Base-by-base conservation (phyloP, 2,797 vertebrate species). In the Rhyacichthys aspro region DNA sequence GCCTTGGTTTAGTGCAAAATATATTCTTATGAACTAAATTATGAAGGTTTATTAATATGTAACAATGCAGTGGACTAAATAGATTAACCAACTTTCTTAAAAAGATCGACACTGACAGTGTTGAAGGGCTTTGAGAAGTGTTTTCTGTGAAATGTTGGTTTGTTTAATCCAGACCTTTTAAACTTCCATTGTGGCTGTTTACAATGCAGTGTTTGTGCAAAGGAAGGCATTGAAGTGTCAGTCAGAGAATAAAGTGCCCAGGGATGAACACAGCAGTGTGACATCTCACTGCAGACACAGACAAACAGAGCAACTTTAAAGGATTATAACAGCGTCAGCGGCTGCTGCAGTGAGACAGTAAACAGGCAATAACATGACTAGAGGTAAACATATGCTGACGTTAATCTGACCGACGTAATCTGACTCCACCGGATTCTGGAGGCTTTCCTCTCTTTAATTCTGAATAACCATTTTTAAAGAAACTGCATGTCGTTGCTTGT, bases 151-250 rank as follows among this genome's bases (percentile, higher is more conserved):
- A 28, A 28, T 5, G 23, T 28, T 28, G 23, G 23, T 28, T 28
- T 55, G 48, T 49, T 48, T 56, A 47, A 69, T 59, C 67, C 32
- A 52, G 8, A 50, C 28, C 54, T 62, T 50, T 38, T 70, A 28
- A 72, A 64, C 46, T 55, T 68, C 55, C 34, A 44, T 14, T 46
- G 70, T 60, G 23, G 34, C 32, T 74, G 57, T 80, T 75, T 70
- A 63, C 55, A 34, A 58, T 57, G 59, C 45, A 44, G 10, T 67
- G 47, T 73, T 70, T 57, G 74, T 61, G 19, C 78, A 66, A 65
- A 70, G 63, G 43, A 67, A 71, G 62, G 45, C 18, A 55, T 43
- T 46, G 47, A 77, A 28, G 23, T 15, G 7, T 38, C 37, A 38
- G 2, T 38, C 37, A 38, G 37, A 38, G 11, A 5, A 11, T 38